Evolutionary conservation across 2,113 vertebrate species (phyloP).

Genomic region (crab-eating macaque (Macaca fascicularis)): T2T-MFA8v1.1 NC_088390.1:43237501-43238000

Average conservation of each 20-base stretch:
- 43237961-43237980: neutral
- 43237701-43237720: neutral
- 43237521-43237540: neutral
- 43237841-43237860: neutral
- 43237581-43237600: neutral
- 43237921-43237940: neutral
- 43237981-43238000: neutral
- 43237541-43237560: neutral
- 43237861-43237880: neutral
- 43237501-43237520: neutral
- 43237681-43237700: neutral
- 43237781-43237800: neutral
- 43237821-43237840: neutral
- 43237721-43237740: neutral
- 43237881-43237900: neutral
- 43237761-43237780: neutral
- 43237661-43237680: neutral
- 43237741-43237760: neutral
- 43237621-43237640: too few relatives aligned
- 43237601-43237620: neutral
- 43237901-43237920: neutral
- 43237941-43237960: neutral
- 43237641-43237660: neutral
- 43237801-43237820: neutral
- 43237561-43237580: neutral